A percentile compares a stretch with the other conserved stretches of the same genome.
These are phyloP conservation scores for Brachirus orientalis DNA, from an alignment of 2,113 vertebrate genomes.

Conservation along the genomic window DNA sequence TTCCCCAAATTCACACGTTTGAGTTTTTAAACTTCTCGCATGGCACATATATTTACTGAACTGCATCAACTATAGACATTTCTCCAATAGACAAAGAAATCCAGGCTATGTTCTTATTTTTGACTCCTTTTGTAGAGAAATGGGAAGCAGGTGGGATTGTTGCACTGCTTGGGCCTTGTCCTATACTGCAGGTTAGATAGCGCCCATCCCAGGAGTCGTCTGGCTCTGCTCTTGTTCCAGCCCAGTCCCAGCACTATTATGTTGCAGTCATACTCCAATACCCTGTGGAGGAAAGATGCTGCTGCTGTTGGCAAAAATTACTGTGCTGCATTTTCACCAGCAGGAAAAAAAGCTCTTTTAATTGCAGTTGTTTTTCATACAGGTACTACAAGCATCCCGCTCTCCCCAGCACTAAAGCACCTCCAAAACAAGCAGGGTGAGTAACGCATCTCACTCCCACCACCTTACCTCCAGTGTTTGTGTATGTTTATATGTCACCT, in stretches of 20 bases:
- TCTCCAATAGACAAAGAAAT: neutral
- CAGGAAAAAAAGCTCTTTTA: conserved; percentile 78
- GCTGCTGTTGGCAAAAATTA: conserved; percentile 74
- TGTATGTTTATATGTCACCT: conserved; percentile 44
- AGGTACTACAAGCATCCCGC: conserved; percentile 85
- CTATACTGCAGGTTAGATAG: conserved; percentile 38
- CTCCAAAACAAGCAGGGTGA: conserved; percentile 88
- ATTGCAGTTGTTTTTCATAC: conserved; percentile 85
- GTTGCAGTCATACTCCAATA: conserved; percentile 69
- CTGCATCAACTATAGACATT: conserved; percentile 17
- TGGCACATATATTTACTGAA: no score
- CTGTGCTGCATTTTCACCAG: conserved; percentile 81
- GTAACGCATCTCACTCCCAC: conserved; percentile 66
- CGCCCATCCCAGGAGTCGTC: conserved; percentile 57
- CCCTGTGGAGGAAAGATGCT: conserved; percentile 65
- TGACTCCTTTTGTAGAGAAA: conserved; percentile 23
- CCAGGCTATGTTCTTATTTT: neutral
- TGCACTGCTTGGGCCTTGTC: conserved; percentile 47
- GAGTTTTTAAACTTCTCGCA: no score
- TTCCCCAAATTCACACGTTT: conserved; percentile 3
- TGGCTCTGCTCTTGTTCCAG: conserved; percentile 55
- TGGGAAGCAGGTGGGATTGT: conserved; percentile 39
- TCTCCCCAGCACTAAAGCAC: conserved; percentile 86
- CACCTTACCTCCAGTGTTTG: conserved; percentile 47
- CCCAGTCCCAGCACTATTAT: conserved; percentile 69